Percentiles rank a stretch among this genome's conserved stretches.
Conservation (phyloP, 2,113 vertebrate genomes). For the Trichomycterus rosablanca region DNA sequence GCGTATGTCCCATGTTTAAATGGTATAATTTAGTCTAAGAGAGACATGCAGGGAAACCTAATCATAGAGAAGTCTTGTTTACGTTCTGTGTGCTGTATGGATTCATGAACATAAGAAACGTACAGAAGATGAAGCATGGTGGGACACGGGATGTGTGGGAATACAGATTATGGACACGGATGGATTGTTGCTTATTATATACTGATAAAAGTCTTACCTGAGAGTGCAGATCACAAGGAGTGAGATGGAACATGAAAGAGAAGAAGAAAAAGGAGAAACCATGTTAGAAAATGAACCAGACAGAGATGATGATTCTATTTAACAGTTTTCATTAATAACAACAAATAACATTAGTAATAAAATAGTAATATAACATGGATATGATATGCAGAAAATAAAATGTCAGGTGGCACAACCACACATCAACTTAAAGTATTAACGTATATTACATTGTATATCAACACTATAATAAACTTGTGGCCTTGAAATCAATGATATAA, state of each 20-base stretch:
- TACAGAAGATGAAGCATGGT: conserved; percentile 17
- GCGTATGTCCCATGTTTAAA: conserved; percentile 11
- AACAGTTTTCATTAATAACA: too few species aligned
- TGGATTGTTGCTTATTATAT: conserved; percentile 18
- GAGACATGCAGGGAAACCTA: conserved; percentile 8
- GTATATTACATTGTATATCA: too few species aligned
- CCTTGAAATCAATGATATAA: too few species aligned
- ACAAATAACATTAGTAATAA: too few species aligned
- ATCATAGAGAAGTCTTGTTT: conserved; percentile 18
- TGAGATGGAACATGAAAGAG: conserved; percentile 48
- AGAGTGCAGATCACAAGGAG: conserved; percentile 28
- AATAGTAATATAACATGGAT: too few species aligned
- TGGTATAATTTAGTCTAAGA: conserved; percentile 20
- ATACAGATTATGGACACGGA: not conserved
- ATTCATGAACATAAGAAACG: conserved; percentile 1
- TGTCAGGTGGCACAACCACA: too few species aligned
- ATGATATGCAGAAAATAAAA: too few species aligned
- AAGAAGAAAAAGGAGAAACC: conserved; percentile 26
- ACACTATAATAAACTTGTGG: too few species aligned
- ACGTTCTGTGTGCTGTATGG: conserved; percentile 23
- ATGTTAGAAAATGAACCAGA: conserved; percentile 15
- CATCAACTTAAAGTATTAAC: too few species aligned
- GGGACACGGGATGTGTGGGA: not conserved
- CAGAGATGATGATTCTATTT: too few species aligned
- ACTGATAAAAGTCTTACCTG: conserved; percentile 54